Base-by-base conservation (phyloP, 2,888 invertebrate genomes). In the Scaptomyza parva region DNA sequence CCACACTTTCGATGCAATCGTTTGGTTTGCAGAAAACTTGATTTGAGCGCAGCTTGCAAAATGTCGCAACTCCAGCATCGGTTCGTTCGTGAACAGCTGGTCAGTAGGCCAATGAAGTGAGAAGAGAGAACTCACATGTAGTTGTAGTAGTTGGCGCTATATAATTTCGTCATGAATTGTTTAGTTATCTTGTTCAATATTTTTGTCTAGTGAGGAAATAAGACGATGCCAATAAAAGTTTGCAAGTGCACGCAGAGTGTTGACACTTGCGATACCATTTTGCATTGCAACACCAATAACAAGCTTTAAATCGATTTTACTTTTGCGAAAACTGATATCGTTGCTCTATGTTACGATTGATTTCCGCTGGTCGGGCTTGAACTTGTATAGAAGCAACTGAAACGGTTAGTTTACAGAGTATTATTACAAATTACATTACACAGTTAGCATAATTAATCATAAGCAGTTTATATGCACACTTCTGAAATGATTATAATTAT, bases 111-210 rank as follows among this genome's bases (percentile, higher is more conserved):
- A 66, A 17, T 22, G 30, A 48, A 48, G 18, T 35, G 57, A 24
- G 65, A 22, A 54, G 61, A 79, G 86, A 87, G 87, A 87, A 87
- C 73, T 81, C 76, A 72, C 70, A 48, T 67, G 55, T 61, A 51
- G 66, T 70, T 58, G 69, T 47, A 65, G 55, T 61, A 51, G 66
- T 70, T 58, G 69, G 33, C 45, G 52, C 43, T 61, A 59, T 61
- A 59, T 45, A 43, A 75, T 76, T 77, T 77, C 77, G 59, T 66
- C 77, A 77, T 79, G 58, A 65, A 53, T 66, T 54, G 61, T 59
- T 76, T 61, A 52, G 50, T 67, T 43, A 69, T 67, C 57, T 41
- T 54, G 39, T 65, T 69, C 64, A 47, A 28, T 47, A n/a, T 20
- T 28, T 47, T 30, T 45, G 17, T 47, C 8, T 59, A 35, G 61